A percentile compares a stretch with the other conserved stretches of the same genome.
phyloP scores from a whole-genome alignment of 2,797 vertebrate genomes.

The Arremon aurantiirostris region DNA sequence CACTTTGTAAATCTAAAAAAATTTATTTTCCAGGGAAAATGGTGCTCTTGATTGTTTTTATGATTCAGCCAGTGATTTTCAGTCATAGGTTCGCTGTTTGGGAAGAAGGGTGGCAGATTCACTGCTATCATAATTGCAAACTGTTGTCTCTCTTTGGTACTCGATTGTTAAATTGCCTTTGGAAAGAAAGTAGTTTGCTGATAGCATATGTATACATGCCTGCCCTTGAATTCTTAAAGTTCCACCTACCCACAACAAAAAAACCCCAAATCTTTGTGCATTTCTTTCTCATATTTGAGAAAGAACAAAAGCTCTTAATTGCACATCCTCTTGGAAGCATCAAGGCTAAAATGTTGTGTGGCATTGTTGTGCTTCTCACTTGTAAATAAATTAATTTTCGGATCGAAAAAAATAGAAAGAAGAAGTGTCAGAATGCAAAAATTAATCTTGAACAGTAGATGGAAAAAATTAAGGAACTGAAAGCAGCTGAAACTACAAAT shows the following conservation, averaged over 20 bases:
- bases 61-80: neutral
- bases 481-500: neutral
- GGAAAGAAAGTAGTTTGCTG: neutral
- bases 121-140: neutral
- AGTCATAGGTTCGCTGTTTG: neutral
- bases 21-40: neutral
- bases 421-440: neutral
- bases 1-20: neutral
- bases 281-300: neutral
- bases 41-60: neutral
- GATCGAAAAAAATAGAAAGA: neutral
- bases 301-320: neutral
- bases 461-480: neutral
- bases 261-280: fast-evolving
- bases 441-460: neutral
- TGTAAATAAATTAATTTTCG: neutral
- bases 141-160: neutral
- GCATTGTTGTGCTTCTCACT: neutral
- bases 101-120: neutral
- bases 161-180: neutral
- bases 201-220: neutral
- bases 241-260: neutral
- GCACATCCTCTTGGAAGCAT: neutral
- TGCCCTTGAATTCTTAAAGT: neutral
- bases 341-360: neutral